These are phyloP conservation scores for Malthinus flaveolus DNA, from an alignment of 2,888 invertebrate species.

Conservation along the genomic window DNA sequence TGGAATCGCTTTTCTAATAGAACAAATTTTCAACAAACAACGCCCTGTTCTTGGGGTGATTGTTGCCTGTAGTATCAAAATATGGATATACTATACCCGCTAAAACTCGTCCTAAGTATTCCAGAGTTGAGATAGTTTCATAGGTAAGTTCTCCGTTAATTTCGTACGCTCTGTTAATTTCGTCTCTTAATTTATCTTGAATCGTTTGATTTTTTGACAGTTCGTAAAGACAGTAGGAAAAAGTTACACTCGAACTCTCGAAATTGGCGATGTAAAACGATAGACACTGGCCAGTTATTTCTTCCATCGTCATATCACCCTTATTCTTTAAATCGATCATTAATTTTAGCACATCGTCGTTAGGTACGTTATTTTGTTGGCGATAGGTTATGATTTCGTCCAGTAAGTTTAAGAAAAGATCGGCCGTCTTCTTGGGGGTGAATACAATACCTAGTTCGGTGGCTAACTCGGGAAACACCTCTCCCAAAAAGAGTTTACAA, in stretches of 20 bases:
- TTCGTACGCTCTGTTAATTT: too few species aligned
- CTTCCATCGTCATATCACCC: too few species aligned
- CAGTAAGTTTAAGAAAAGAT: slow-evolving; percentile 42
- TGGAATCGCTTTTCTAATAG: too few species aligned
- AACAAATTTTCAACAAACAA: too few species aligned
- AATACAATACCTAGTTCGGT: slow-evolving; percentile 26
- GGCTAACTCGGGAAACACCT: slow-evolving; percentile 31
- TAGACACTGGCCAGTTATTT: slow-evolving; percentile 43
- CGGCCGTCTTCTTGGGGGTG: slow-evolving; percentile 34
- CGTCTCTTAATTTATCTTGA: slow-evolving; percentile 50
- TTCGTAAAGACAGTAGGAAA: slow-evolving; percentile 47
- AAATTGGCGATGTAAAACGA: slow-evolving; percentile 54
- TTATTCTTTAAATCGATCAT: slow-evolving; percentile 18
- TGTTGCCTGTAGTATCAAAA: too few species aligned
- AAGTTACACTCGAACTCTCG: slow-evolving; percentile 51
- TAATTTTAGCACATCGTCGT: slow-evolving; percentile 37
- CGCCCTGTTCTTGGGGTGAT: too few species aligned
- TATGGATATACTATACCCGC: too few species aligned
- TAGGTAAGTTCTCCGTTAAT: too few species aligned
- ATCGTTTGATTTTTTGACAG: slow-evolving; percentile 48
- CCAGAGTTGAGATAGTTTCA: too few species aligned
- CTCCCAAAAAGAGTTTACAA: too few species aligned
- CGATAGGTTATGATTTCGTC: slow-evolving; percentile 41
- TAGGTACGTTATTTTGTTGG: slow-evolving; percentile 33
- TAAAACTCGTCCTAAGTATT: too few species aligned